Evolutionary conservation across 1,140 invertebrate species (phyloP).

Genomic region (Scaptodrosophila lebanonensis): DNA sequence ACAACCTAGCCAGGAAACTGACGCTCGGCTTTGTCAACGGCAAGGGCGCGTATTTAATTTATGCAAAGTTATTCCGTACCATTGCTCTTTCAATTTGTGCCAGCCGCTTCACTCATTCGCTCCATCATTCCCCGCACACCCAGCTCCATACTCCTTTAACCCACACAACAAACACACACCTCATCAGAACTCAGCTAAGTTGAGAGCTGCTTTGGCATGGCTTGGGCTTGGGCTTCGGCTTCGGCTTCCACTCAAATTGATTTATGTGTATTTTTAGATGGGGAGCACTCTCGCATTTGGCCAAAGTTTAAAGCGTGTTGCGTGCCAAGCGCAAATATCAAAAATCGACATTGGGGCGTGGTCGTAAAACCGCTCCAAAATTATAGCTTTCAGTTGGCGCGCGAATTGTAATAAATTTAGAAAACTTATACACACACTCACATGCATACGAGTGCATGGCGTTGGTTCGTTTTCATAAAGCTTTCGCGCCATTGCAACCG

Average conservation of each 20-base stretch:
- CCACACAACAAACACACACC: too few relatives aligned
- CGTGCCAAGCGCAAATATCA: slow-evolving; percentile 73
- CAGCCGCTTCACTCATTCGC: slow-evolving; percentile 30
- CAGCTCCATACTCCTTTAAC: too few relatives aligned
- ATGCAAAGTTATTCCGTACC: slow-evolving; percentile 61
- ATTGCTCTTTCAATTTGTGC: slow-evolving; percentile 55
- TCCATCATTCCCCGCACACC: too few relatives aligned
- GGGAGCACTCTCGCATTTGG: background rate
- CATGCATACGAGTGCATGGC: background rate
- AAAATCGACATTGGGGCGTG: slow-evolving; percentile 70
- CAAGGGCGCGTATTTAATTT: slow-evolving; percentile 64
- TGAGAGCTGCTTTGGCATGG: too few relatives aligned
- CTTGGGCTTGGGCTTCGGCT: too few relatives aligned
- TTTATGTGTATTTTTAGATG: slow-evolving; percentile 71
- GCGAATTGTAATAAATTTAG: slow-evolving; percentile 72
- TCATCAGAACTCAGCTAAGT: too few relatives aligned
- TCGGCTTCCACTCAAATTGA: slow-evolving; percentile 70
- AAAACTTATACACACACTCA: slow-evolving; percentile 64
- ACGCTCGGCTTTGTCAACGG: too few relatives aligned
- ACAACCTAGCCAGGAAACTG: slow-evolving; percentile 23
- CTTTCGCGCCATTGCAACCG: slow-evolving; percentile 48
- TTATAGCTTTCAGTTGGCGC: slow-evolving; percentile 71
- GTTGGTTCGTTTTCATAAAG: slow-evolving; percentile 58
- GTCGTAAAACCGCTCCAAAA: slow-evolving; percentile 68
- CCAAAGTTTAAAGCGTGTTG: slow-evolving; percentile 66